phyloP scores from a whole-genome alignment of 2,797 vertebrate species.

The Megalops cyprinoides region DNA sequence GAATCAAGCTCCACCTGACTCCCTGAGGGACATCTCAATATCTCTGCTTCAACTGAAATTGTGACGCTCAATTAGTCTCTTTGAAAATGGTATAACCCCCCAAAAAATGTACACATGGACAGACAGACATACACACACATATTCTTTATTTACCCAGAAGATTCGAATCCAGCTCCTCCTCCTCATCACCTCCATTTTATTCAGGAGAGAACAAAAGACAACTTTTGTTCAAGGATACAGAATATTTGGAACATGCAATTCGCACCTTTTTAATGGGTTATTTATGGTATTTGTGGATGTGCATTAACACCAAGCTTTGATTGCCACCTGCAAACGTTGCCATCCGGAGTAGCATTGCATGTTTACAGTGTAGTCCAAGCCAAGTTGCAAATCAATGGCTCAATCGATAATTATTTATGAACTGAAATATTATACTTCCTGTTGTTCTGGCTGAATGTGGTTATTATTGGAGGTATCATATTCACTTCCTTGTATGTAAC shows the following conservation, averaged over 20 bases:
- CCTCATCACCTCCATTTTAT: no score
- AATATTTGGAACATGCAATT: no score
- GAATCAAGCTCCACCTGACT: no score
- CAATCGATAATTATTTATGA: constrained; percentile 35
- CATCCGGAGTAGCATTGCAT: neutral
- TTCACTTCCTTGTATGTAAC: neutral
- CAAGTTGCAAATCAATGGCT: constrained; percentile 32
- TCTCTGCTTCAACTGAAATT: no score
- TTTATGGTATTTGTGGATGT: neutral
- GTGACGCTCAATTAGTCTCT: neutral
- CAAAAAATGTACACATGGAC: no score
- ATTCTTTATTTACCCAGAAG: no score
- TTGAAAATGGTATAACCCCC: no score
- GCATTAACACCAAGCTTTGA: neutral
- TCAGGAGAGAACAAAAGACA: no score
- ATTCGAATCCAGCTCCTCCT: no score
- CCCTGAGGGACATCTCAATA: no score
- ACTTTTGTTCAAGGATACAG: no score
- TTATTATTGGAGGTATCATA: neutral
- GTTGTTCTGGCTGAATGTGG: neutral
- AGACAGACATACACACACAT: no score
- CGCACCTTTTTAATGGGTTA: neutral
- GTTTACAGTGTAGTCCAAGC: constrained; percentile 8
- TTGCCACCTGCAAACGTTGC: neutral
- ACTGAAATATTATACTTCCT: constrained; percentile 30